Base-by-base conservation (phyloP, 1,140 invertebrate species). In the Stegodyphus dumicola region DNA sequence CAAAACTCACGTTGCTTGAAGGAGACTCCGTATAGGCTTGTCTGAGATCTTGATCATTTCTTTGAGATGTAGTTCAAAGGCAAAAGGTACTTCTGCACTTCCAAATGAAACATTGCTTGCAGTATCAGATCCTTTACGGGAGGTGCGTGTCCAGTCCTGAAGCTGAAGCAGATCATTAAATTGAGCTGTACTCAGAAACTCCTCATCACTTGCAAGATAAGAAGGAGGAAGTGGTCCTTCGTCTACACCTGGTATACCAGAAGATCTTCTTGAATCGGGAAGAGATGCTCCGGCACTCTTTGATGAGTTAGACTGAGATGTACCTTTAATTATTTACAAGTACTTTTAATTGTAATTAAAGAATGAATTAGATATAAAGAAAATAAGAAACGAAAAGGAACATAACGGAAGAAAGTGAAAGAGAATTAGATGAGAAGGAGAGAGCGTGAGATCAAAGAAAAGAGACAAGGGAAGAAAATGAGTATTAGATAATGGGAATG, bases 41-140 rank as follows among this genome's bases (percentile, higher is more conserved):
- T 92, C 92, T 6, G 91, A 90, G 60, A 92, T 91, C 87, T 92
- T 92, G 53, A 91, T 89, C 87, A 91, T 92, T 84, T 89, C 88
- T 54, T 87, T 86, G 10, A 89, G 80, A 17, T 86, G 86, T 6
- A 91, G 87, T 77, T 91, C 90, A 33, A 89, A 88, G 66, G 86
- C 87, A 73, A 89, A 90, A 2, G 89, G 88, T 9, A 89, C 66
- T 18, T 88, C 87, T 9, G 70, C 79, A 17, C 83, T 87, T 15
- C 67, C 69, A 2, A 84, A 79, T 4, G 87, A 87, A 11, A 88
- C 78, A 54, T 77, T 87, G 51, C 88, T 88, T 7, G 87, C 85
- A 11, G 87, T 87, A 75, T 88, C 86, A 70, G 83, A 88, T 6
- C 73, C 77, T 78, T 87, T 87, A 4, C 77, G 69, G 54, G 84